These are phyloP conservation scores for Drosophila grimshawi DNA, from an alignment of 1,140 invertebrate genomes.

Conservation along the genomic window DNA sequence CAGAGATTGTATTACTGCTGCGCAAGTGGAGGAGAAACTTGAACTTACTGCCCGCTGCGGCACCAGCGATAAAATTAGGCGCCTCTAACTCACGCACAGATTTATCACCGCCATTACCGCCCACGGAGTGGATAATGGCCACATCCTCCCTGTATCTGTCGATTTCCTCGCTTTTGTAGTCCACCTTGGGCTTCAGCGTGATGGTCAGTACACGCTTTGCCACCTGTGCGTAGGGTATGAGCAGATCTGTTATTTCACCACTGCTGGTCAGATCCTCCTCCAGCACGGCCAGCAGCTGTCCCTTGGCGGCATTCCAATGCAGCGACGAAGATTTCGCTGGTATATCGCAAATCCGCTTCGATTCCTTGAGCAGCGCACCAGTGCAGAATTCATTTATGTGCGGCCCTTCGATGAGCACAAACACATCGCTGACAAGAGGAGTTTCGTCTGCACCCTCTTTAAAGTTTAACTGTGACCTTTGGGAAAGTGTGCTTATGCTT, in stretches of 20 bases:
- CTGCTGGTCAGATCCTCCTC: constrained; percentile 72
- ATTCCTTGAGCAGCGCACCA: constrained; percentile 35
- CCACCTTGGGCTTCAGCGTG: constrained; percentile 72
- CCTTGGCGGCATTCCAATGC: constrained; percentile 51
- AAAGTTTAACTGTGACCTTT: constrained; percentile 59
- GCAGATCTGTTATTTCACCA: constrained; percentile 67
- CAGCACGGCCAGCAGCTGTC: constrained; percentile 57
- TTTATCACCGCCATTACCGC: constrained; percentile 39
- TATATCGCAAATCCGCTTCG: constrained; percentile 54
- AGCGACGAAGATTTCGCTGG: constrained; percentile 60
- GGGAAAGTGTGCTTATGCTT: background rate
- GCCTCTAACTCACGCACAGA: constrained; percentile 61
- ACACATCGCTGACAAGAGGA: constrained; percentile 54
- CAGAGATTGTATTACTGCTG: background rate
- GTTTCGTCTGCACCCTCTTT: constrained; percentile 17
- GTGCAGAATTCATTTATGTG: constrained; percentile 57
- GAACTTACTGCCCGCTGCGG: constrained; percentile 70
- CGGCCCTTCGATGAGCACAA: constrained; percentile 70
- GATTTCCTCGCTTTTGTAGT: constrained; percentile 77
- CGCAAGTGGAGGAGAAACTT: background rate
- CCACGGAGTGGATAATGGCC: constrained; percentile 61
- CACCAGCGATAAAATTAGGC: constrained; percentile 77
- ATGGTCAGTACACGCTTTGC: constrained; percentile 72
- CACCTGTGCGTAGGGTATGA: constrained; percentile 59
- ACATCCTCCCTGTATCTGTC: constrained; percentile 57